These are phyloP conservation scores for Perizoma affinitatum DNA, from an alignment of 2,888 invertebrate species.

Conservation along the genomic window DNA sequence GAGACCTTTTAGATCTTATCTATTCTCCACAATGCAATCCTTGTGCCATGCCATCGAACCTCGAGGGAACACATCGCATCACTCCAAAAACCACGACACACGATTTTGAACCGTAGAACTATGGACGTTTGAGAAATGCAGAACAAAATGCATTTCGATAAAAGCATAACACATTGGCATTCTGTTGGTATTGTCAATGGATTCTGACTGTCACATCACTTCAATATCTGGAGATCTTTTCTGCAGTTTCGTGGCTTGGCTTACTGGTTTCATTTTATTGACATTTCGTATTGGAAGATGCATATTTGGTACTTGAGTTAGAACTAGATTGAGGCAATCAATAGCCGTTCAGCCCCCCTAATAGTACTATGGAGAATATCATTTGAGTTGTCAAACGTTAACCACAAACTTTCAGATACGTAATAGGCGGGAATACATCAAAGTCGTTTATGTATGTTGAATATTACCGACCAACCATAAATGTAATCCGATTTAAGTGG, in stretches of 20 bases:
- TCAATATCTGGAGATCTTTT: conserved; percentile 20
- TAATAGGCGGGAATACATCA: too few species aligned
- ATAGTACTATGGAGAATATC: too few species aligned
- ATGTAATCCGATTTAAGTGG: too few species aligned
- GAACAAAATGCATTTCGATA: conserved; percentile 37
- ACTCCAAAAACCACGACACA: conserved; percentile 27
- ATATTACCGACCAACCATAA: too few species aligned
- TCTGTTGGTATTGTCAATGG: conserved; percentile 33
- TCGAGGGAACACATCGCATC: conserved; percentile 42
- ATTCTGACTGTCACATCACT: conserved; percentile 32
- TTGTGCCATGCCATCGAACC: conserved; percentile 55
- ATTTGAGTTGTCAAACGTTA: too few species aligned
- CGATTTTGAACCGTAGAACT: conserved; percentile 41
- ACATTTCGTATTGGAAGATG: conserved; percentile 4
- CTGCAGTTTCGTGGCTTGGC: conserved; percentile 16
- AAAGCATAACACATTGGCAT: conserved; percentile 20
- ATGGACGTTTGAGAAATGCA: conserved; percentile 16
- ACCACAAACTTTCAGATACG: too few species aligned
- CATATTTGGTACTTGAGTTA: conserved; percentile 21
- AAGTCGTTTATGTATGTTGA: too few species aligned
- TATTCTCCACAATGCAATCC: conserved; percentile 59
- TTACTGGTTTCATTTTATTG: conserved; percentile 5
- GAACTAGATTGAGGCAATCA: conserved; percentile 46
- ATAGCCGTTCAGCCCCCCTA: conserved; percentile 15
- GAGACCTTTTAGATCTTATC: conserved; percentile 65